Evolutionary conservation across 2,113 vertebrate genomes (phyloP), one percentile per base, ranked within the genome.

Genomic region (Malurus cyaneus): DNA sequence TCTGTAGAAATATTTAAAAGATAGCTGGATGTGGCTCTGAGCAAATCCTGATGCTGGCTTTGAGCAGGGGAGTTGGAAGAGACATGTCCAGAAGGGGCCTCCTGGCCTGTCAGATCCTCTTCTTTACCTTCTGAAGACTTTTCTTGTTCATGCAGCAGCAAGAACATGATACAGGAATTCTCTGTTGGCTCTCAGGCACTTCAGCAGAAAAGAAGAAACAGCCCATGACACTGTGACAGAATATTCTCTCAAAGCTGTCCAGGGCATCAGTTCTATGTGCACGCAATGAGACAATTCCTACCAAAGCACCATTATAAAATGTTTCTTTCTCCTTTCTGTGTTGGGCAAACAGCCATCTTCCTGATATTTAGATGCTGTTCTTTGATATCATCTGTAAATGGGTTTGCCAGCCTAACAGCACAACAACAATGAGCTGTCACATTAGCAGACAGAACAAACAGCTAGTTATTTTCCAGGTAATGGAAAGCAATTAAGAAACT

Each of bases 401-500:
- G 20, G 20, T 95, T 92, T 83, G 79, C 39, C 61, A 54, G 31
- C 28, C 47, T 72, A 94, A 46, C 29, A 85, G 44, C 47, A 64
- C 34, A 89, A 15, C 29, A 41, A 44, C 44, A 59, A 82, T 52
- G 50, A 89, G 39, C 42, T 94, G 71, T 76, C 44, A 73, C 42
- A 11, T 82, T 67, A 95, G n/a, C 57, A 95, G 65, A 59, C 34
- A 87, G 14, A 16, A 64, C 2, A 39, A 66, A 62, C 26, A 16
- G 25, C 57, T 83, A 90, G 19, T 29, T 80, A 29, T 56, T 41
- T 88, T 90, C 16, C 34, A 62, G 36, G 62, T 71, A 88, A 72
- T 32, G 50, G 83, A 82, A 94, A 95, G 42, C 61, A 80, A 70
- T 86, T 88, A 92, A 57, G 56, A 95, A 91, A 31, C 52, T 41